Percentiles rank a stretch among this genome's conserved stretches.
phyloP scores from a whole-genome alignment of 35 echinoderm and acorn worm species.

The Apostichopus japonicus region DNA sequence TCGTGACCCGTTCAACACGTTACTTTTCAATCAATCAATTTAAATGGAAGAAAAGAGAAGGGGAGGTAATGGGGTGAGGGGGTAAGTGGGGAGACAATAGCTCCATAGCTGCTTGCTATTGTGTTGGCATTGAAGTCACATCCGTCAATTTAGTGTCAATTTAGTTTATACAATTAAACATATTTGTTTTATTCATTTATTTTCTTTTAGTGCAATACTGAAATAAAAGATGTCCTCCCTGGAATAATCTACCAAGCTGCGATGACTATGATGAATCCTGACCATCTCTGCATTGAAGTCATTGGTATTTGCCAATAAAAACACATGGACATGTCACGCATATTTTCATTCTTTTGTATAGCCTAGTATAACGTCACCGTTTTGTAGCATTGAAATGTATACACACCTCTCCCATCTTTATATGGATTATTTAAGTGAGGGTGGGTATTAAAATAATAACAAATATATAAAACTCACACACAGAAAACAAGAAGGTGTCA shows the following conservation, averaged over 20 bases:
- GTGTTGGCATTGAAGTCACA: too few species aligned
- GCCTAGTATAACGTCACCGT: not conserved
- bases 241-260: constrained; percentile 18
- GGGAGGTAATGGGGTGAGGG: too few species aligned
- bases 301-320: constrained; percentile 31
- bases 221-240: constrained; percentile 20
- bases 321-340: not conserved
- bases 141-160: too few species aligned
- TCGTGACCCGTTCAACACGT: too few species aligned
- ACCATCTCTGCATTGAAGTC: constrained; percentile 17
- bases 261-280: constrained; percentile 27
- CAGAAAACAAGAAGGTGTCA: too few species aligned
- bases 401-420: not conserved
- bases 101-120: too few species aligned
- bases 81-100: too few species aligned
- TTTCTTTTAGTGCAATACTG: constrained; percentile 17
- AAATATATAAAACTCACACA: not conserved
- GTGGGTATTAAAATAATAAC: too few species aligned
- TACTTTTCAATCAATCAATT: too few species aligned
- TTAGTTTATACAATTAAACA: too few species aligned
- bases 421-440: too few species aligned
- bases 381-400: not conserved
- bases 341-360: not conserved
- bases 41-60: too few species aligned
- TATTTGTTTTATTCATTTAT: not conserved